These are phyloP conservation scores for Phaenicophaeus curvirostris DNA, from an alignment of 2,797 vertebrate species.

Conservation along the genomic window DNA sequence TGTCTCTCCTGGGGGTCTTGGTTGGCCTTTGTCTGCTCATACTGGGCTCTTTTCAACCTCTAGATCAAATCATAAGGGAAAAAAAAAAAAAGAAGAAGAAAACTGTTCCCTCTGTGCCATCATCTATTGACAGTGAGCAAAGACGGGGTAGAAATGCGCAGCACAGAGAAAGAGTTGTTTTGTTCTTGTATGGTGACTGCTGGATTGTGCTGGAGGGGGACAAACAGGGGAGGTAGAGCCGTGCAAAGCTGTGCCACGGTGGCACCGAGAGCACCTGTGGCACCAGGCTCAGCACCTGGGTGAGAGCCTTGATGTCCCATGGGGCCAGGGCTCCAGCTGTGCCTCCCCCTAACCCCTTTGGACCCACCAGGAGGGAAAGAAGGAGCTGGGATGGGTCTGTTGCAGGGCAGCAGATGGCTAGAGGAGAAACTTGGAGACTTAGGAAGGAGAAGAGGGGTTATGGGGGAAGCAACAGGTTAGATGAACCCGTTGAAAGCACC, in stretches of 20 bases:
- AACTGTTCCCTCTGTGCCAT: background rate
- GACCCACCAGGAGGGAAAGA: background rate
- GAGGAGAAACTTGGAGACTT: background rate
- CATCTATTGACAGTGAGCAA: rapidly evolving
- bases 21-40: background rate
- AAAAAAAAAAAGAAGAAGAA: background rate
- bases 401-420: background rate
- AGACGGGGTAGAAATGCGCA: background rate
- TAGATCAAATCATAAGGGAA: background rate
- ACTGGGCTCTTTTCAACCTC: background rate
- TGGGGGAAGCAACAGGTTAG: rapidly evolving
- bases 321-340: background rate
- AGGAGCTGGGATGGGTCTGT: background rate
- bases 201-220: rapidly evolving
- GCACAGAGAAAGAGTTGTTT: background rate
- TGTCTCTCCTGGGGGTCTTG: background rate
- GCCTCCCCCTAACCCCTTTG: background rate
- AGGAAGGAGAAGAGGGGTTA: background rate
- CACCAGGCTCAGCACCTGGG: no score
- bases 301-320: background rate
- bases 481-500: background rate
- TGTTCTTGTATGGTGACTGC: rapidly evolving
- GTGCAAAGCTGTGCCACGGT: rapidly evolving
- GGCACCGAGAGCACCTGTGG: background rate
- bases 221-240: background rate